Evolutionary conservation across 2,113 vertebrate species (phyloP), one percentile per base, ranked within the genome.

Genomic region (Crotalus helleri): DNA sequence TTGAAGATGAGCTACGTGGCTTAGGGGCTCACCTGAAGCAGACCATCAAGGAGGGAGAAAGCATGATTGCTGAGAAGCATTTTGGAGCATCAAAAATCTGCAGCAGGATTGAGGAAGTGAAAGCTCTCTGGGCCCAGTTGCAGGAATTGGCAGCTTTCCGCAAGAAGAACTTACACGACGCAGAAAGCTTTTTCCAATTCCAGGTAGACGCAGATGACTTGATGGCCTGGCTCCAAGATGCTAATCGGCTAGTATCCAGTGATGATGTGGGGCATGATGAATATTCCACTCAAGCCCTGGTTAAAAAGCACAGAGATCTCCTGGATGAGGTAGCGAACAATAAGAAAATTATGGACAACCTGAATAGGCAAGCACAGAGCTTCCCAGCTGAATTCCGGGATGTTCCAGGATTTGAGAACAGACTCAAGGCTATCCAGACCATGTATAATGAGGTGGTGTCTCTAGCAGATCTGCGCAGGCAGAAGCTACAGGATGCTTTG

Each of bases 101-200:
- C 44, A 97, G 97, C 89, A 94, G 98, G 69, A 98, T 97, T 90
- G 96, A 97, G 0, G 96, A 98, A 33, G 98, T 99, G 51, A 94
- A 94, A 21, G 96, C 93, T 3, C 98, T 99, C 26, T 99, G 99
- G 99, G 97, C 97, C n/a, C 98, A 99, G 95, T 97, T 99, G 95
- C 98, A 99, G 93, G 99, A 99, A 29, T 97, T 99, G 96, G 98
- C 98, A 0, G 98, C 98, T 0, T 99, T 99, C 94, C 98, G 99
- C 15, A 98, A 98, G 87, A 98, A 98, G 53, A 98, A 98, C 96
- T 97, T 99, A 85, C 97, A 97, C 95, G 98, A 99, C 44, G 98
- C 98, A 0, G 98, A 99, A 94, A 97, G 96, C 86, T 99, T 99
- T 97, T 99, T 99, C 98, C 99, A 99, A 97, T 99, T 99, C 96